Percentiles rank a stretch among this genome's conserved stretches.
Conservation (phyloP, 2,797 vertebrate species). For the Pteropus rufus region DNA sequence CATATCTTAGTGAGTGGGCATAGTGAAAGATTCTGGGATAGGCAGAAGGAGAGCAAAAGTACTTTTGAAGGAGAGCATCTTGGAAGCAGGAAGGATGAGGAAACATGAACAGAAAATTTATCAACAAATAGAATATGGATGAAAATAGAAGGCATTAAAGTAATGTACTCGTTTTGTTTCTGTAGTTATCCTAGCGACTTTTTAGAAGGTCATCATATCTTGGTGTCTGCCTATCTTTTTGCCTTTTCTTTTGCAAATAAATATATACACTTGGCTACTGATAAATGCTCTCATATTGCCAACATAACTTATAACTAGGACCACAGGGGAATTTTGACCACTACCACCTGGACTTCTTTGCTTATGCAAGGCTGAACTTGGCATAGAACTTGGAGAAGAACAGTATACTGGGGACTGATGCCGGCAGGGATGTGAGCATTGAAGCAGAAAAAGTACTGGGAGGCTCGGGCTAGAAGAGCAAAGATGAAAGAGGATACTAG, state of each 20-base stretch:
- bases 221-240: neutral
- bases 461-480: neutral
- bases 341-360: neutral
- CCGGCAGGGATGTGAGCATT: neutral
- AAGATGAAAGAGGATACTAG: neutral
- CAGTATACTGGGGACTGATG: neutral
- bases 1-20: conserved; percentile 63
- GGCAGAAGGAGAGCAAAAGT: conserved; percentile 36
- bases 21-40: conserved; percentile 47
- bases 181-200: neutral
- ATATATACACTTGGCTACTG: neutral
- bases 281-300: neutral
- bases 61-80: conserved; percentile 28
- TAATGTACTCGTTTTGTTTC: neutral
- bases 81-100: conserved; percentile 23
- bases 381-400: neutral
- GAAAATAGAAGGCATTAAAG: neutral
- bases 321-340: neutral
- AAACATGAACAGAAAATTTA: neutral
- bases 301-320: neutral
- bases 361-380: neutral
- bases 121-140: neutral
- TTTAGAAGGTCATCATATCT: neutral
- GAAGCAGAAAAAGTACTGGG: neutral
- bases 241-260: neutral